Evolutionary conservation across 2,797 vertebrate species (phyloP).

Genomic region (Anisognathus igniventris): DNA sequence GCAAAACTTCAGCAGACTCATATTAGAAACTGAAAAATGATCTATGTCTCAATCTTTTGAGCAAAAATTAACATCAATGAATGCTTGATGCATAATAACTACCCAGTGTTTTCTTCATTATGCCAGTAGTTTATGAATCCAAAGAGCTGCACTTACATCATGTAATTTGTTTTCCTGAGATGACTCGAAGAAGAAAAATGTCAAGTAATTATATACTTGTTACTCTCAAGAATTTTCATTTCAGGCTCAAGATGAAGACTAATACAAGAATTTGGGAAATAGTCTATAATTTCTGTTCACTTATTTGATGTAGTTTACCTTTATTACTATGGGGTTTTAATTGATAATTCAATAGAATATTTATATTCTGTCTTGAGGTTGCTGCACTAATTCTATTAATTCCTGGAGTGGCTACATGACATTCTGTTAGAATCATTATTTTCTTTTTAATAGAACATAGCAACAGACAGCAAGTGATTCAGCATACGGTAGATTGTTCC

Average conservation of each 20-base stretch:
- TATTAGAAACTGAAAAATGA: neutral
- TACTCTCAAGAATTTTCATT: conserved; percentile 69
- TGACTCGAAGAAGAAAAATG: conserved; percentile 68
- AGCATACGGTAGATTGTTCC: conserved; percentile 64
- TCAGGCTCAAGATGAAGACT: conserved; percentile 62
- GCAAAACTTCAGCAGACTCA: neutral
- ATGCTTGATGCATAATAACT: conserved; percentile 28
- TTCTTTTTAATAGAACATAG: conserved; percentile 58
- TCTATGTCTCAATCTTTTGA: conserved; percentile 45
- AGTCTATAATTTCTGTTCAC: conserved; percentile 65
- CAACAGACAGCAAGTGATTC: conserved; percentile 64
- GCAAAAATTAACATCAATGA: conserved; percentile 33
- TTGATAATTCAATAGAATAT: conserved; percentile 66
- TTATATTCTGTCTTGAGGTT: conserved; percentile 49
- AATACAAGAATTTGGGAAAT: conserved; percentile 62
- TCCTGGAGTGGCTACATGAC: conserved; percentile 25
- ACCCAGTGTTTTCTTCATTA: conserved; percentile 62
- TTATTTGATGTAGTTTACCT: conserved; percentile 60
- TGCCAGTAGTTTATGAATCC: conserved; percentile 55
- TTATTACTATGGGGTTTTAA: conserved; percentile 65
- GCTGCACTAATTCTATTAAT: conserved; percentile 66
- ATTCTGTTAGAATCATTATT: conserved; percentile 52
- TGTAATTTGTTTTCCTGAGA: conserved; percentile 66
- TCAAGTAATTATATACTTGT: conserved; percentile 69
- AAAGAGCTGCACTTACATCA: conserved; percentile 45